Evolutionary conservation across 2,113 vertebrate genomes (phyloP), one percentile per base, ranked within the genome.

Genomic region (Triplophysa dalaica): DNA sequence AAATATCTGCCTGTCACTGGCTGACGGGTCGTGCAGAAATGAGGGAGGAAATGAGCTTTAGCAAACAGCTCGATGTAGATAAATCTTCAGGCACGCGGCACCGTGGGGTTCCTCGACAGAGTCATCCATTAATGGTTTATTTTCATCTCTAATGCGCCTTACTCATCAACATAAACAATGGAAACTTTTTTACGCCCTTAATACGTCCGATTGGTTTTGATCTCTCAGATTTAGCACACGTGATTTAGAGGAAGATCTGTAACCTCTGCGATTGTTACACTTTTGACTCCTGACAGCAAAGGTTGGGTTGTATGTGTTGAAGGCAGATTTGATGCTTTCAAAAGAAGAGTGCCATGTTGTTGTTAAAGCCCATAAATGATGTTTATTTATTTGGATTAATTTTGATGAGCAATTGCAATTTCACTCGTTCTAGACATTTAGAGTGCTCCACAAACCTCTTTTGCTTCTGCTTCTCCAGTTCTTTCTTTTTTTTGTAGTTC

Each of bases 31-130:
- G 26, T 41, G 50, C 83, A 66, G 61, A 72, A 81, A 62, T 67
- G 79, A 81, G 76, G 78, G 72, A 73, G 81, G 83, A 83, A 88
- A 88, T 88, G 81, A 86, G 81, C 78, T 85, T 70, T 73, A 77
- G 79, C 78, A 78, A 88, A 87, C 70, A 80, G 73, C 80, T 83
- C 29, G 26, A 80, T 48, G 82, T 83, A 75, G 84, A 89, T 81
- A 81, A 75, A 88, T 87, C 81, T 69, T 22, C 48, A 80, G 84
- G 86, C 78, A 77, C 26, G 62, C 63, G 45, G 52, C 66, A 9
- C 81, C 14, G 67, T 63, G 68, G 80, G 86, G 78, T 85, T 86
- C 50, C 86, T 78, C 70, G 16, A 58, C 48, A 75, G 81, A 52
- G 72, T 43, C 73, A 78, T 83, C 72, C 60, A 13, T 74, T 84